Evolutionary conservation across 2,113 vertebrate species (phyloP), one percentile per base, ranked within the genome.

Genomic region (Anas platyrhynchos): DNA sequence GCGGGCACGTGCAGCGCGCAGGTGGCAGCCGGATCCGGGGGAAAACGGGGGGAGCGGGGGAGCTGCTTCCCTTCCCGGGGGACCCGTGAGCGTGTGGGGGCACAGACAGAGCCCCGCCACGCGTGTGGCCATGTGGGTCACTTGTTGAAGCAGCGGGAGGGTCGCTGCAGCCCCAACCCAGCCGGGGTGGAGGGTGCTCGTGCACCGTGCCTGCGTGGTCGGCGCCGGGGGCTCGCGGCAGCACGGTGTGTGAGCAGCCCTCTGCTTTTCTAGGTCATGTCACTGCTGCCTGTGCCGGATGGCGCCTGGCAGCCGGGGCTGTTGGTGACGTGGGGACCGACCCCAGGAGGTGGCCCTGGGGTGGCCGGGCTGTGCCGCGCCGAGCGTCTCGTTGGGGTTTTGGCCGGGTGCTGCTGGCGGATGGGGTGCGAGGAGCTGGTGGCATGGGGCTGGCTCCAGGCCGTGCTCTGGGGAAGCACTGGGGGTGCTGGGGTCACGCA

Each of bases 241-340:
- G 75, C 27, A 5, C 82, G 1, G 78, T 2, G 21, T 29, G 85
- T 16, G 88, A 91, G 13, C 17, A 75, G 4, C 91, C 94, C 94
- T 88, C 23, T 3, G 75, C 79, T 94, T 96, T 96, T 96, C 94
- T 95, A 96, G 96, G 96, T 95, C 94, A 94, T 22, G 91, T 8
- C 93, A 75, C 86, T 31, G 32, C 94, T 6, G 91, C 79, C 88
- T 52, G 75, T 15, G 86, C 88, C 2, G 79, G 44, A 27, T 34
- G 86, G 46, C 5, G 55, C 65, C 69, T 29, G 82, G 91, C 88
- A 72, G 72, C 54, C 23, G 6, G 59, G 77, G 52, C 90, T 3
- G 8, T 17, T 6, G 29, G 77, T 58, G 87, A 34, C 4, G 13
- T 8, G 81, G 74, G 81, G 71, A 31, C 44, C 12, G 31, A 50